Conservation (phyloP, 2,888 invertebrate species). For the Trissolcus japonicus region DNA sequence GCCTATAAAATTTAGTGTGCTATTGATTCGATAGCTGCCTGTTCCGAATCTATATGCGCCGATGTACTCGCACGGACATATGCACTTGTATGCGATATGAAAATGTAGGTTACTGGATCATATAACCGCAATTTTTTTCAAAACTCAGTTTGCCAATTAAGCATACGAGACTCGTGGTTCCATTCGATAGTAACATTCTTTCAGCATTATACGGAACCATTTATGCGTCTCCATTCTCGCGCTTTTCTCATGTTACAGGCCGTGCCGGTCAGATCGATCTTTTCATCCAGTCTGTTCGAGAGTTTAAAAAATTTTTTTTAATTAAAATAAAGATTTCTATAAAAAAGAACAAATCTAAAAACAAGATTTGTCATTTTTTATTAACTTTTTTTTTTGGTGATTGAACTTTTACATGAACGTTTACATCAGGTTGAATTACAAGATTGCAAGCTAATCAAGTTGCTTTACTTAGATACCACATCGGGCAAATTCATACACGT, state of each 20-base stretch:
- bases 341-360: too few species aligned
- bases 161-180: slow-evolving; percentile 61
- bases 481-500: too few species aligned
- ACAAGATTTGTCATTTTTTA: too few species aligned
- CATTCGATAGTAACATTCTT: slow-evolving; percentile 36
- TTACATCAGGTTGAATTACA: too few species aligned
- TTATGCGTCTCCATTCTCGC: slow-evolving; percentile 4
- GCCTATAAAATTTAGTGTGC: slow-evolving; percentile 69
- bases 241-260: background rate
- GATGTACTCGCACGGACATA: slow-evolving; percentile 67
- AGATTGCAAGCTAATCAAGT: too few species aligned
- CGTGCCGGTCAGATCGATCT: too few species aligned
- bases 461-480: too few species aligned
- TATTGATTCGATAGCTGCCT: slow-evolving; percentile 72
- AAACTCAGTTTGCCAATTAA: slow-evolving; percentile 70
- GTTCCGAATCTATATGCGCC: slow-evolving; percentile 70
- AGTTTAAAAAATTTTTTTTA: too few species aligned
- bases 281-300: too few species aligned
- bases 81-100: slow-evolving; percentile 61
- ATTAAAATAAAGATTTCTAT: too few species aligned
- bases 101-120: slow-evolving; percentile 73
- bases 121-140: slow-evolving; percentile 64
- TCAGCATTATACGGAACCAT: slow-evolving; percentile 24
- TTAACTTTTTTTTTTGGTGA: too few species aligned
- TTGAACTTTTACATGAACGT: too few species aligned